Evolutionary conservation across 92 coral and sea anemone species (phyloP), one percentile per base, ranked within the genome.

Genomic region (Porites rus): DNA sequence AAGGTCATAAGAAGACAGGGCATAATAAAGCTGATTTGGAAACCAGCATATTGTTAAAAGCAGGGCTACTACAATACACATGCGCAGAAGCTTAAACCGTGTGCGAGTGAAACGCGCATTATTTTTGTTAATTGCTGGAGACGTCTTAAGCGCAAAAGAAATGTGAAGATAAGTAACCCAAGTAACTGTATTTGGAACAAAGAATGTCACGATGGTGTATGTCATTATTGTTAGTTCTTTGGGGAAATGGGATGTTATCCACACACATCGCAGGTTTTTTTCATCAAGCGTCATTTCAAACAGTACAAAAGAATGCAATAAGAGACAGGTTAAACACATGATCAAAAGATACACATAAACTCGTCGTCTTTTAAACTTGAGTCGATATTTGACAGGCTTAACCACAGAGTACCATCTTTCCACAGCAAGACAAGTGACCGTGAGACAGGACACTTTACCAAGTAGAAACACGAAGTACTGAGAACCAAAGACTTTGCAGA

Each of bases 321-420:
- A 28, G 4, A 87, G 74, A 72, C 96, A 80, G 7, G 84, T 58
- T 50, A 92, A 38, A 94, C 98, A 91, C 22, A 91, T 81, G 13
- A 89, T 22, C 24, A 63, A 66, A 43, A 93, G 72, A 65, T 88
- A 84, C 6, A 77, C 69, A 31, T 65, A 72, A 16, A 89, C 86
- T 65, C 94, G 91, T 25, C 75, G 80, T 52, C 80, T 66, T 8
- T 90, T 73, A 51, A 82, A 85, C 61, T 19, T 81, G 6, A 69
- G 21, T 38, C 80, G 78, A 83, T 93, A 92, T 25, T 82, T 60
- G 56, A 93, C 21, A 9, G 98, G 98, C 66, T 81, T 92, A 10
- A 90, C 84, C 50, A 91, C 92, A 1, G 98, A 85, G 60, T 87
- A 92, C 98, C 98, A 95, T 10, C 98, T 90, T 61, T 95, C 98